Base-by-base conservation (phyloP, 2,888 invertebrate species). In the Acleris sparsana region DNA sequence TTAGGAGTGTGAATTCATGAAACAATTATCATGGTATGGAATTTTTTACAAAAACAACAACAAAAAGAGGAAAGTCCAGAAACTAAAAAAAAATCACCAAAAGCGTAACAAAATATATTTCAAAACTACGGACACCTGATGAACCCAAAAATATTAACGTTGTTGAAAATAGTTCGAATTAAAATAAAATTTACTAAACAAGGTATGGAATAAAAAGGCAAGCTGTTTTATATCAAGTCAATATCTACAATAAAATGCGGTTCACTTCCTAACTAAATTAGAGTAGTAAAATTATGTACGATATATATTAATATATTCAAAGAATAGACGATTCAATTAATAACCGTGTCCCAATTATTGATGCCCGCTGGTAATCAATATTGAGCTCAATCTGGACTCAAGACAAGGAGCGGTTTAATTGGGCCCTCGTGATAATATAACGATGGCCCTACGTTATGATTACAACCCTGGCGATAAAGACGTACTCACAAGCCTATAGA, bases 341-440 rank as follows among this genome's bases (percentile, higher is more conserved):
- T 84, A 84, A 84, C 79, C 75, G 70, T 74, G 74, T 72, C 75
- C 85, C 86, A 89, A 89, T 89, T 88, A 89, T 85, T 80, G 63
- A 63, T 55, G 59, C 22, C 53, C 60, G 56, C 43, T 20, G 53
- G 60, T 63, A 56, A 63, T 63, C 63, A 68, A 63, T 69, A 74
- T 80, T 80, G 77, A 76, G 76, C 69, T 73, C 71, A 76, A 76
- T 77, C 75, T 75, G 74, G 71, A 69, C 68, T 71, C 73, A 80
- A 85, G 82, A 84, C 85, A 84, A 80, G 85, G 76, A 82, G 83
- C 82, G 72, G 78, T 82, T 81, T 88, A 88, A 89, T 88, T 88
- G 87, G 84, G 72, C 67, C 72, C 72, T 73, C 80, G 13, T 13
- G 11, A 39, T 39, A 39, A 80, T 82, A 82, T 82, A 83, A 87